Base-by-base conservation (phyloP, 2,888 invertebrate genomes). In the Parnassius orleans region DNA sequence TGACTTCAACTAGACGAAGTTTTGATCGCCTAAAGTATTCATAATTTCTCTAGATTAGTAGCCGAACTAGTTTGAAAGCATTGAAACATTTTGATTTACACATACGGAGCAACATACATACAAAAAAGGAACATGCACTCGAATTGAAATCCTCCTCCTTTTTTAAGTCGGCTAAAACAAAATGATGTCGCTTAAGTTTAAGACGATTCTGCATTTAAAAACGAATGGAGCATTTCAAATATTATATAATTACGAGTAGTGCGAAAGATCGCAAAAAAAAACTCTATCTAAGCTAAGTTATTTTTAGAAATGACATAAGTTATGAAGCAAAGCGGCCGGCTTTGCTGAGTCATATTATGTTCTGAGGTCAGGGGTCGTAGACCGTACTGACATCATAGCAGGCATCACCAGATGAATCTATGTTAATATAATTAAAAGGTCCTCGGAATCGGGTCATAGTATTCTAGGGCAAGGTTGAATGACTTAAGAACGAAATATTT, bases 361-460 rank as follows among this genome's bases (percentile, higher is more conserved):
- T 7, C 61, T 14, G 51, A 53, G 59, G 55, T 59, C 59, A 52
- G 43, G 50, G 59, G 63, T 63, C 58, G 44, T 48, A 42, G 54
- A 53, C 60, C 14, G n/a, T 11, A 47, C 55, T 63, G 59, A 63
- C 63, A 63, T 63, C 59, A 63, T 54, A 41, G 19, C 55, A 11
- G 14, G 43, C 56, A 56, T 61, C 59, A 59, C 58, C 59, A 59
- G 42, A 59, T 63, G 58, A 44, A 60, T 48, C 54, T 43, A 54
- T 52, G 44, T 63, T 59, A 63, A 63, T 56, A 14, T 55, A 55
- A 59, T 63, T 59, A 55, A 59, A 63, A 55, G 59, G 59, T 63
- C 59, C n/a, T 53, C 46, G 14, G 46, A 59, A 52, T 63, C 48
- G 19, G 57, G 59, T 59, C 59, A 59, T 42, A 53, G 59, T 61